Evolutionary conservation across 2,797 vertebrate genomes (phyloP), one percentile per base, ranked within the genome.

Genomic region (Mormyrops boulengeri): DNA sequence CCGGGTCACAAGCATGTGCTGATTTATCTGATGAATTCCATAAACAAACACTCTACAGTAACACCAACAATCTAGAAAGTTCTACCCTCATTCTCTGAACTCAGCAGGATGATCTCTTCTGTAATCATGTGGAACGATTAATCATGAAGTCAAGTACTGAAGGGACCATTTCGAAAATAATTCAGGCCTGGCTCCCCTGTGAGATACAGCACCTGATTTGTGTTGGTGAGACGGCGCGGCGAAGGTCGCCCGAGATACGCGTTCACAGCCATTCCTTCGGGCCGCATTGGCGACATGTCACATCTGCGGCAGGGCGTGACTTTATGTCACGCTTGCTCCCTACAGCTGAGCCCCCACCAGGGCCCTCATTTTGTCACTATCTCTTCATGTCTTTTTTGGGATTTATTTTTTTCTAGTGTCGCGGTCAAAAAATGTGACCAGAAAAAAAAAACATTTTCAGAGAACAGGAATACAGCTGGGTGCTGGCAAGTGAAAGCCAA

Each of bases 21-120:
- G 66, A 38, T 73, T 17, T 17, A 73, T 73, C 66, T 4, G 52
- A 60, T 91, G 66, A 90, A n/a, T 85, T 89, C 52, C 50, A 6
- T 14, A 53, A 52, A 86, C 30, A 86, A 17, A 30, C 84, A 86
- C 50, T 53, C 22, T 85, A 38, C 73, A 44, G 73, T 41, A 38
- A 44, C 73, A 44, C 14, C 17, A 6, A 80, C 73, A 80, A n/a
- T 80, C 73, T 80, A 44, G 73, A 44, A 80, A 44, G 17, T 41
- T 44, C 12, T 17, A 3, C 12, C 66, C 30, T 73, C 11, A 0
- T 30, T 52, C 8, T 34, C 84, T 53, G 26, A 30, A 41, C 73
- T 80, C 73, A 44, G 17, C 17, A 17, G 73, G 34, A 47, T 17
- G 2, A 44, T 80, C 73, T 80, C 73, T 80, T 80, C 73, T 80